Base-by-base conservation (phyloP, 2,797 vertebrate species). In the Brachyalestes nurse region DNA sequence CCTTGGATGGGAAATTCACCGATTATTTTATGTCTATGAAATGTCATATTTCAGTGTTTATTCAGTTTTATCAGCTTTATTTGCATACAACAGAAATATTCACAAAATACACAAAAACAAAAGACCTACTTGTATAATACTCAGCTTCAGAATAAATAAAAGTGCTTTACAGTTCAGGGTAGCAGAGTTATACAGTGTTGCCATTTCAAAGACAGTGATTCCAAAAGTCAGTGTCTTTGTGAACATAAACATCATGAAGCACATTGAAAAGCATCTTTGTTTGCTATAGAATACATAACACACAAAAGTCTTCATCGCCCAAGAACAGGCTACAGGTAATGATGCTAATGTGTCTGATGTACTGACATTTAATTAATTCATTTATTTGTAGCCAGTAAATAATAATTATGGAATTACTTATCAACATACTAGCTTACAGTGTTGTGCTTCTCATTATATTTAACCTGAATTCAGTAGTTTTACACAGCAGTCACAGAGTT, bases 401-500 rank as follows among this genome's bases (percentile, higher is more conserved):
- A 60, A 2, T n/a, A 10, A 23, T 13, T 10, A 12, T 1, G 28
- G 28, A 28, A 28, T 28, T 16, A 8, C 10, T 40, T 64, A 5
- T 38, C 34, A 19, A 40, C 49, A 6, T 21, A 5, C 70, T 45
- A 14, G 25, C 14, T 61, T 51, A 49, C 21, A 6, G 17, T 62
- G n/a, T 4, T 66, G 28, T 67, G n/a, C 38, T 17, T 77, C 25
- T 51, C 16, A 21, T 65, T 40, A 40, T 38, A 57, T 69, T 6
- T 55, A 25, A 57, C 47, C 70, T 16, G 8, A 70, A 51, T 13
- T 38, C 77, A 81, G 72, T 77, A 49, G 25, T 82, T 75, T 55
- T 72, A 53, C 53, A 78, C 62, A 81, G 72, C 49, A 77, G 72
- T 73, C 19, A 75, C 82, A 86, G 82, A 77, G 82, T 75, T 81